phyloP scores from a whole-genome alignment of 2,888 invertebrate species.

The Drosophila prostipennis region DNA sequence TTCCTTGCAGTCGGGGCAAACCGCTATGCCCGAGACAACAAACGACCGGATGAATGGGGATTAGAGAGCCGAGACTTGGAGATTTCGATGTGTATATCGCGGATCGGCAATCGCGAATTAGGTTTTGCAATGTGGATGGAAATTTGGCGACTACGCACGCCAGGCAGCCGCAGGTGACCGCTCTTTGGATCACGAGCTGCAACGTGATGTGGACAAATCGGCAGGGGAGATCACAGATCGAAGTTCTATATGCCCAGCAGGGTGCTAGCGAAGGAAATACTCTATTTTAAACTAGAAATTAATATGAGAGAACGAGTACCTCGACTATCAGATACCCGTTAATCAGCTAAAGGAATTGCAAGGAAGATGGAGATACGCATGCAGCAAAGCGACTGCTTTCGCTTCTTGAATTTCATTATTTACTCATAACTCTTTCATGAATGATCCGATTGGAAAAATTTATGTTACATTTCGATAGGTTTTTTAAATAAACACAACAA shows the following conservation, averaged over 20 bases:
- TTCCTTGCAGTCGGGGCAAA: conserved; percentile 53
- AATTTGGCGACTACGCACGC: conserved; percentile 57
- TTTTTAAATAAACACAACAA: too few relatives aligned
- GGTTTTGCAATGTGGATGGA: conserved; percentile 47
- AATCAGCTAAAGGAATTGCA: too few relatives aligned
- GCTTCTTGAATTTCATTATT: too few relatives aligned
- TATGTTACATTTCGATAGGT: background rate
- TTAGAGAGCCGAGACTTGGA: conserved; percentile 46
- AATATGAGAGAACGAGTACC: too few relatives aligned
- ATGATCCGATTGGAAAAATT: too few relatives aligned
- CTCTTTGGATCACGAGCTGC: conserved; percentile 42
- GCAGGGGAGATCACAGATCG: background rate
- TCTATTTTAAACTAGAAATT: background rate
- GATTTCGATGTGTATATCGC: conserved; percentile 34
- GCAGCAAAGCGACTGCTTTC: too few relatives aligned
- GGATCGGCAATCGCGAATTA: conserved; percentile 49
- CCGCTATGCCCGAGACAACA: conserved; percentile 54
- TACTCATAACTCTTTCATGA: too few relatives aligned
- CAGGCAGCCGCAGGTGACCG: conserved; percentile 68
- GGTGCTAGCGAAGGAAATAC: background rate
- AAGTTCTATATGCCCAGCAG: background rate
- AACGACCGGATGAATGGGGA: background rate
- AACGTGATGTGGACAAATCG: conserved; percentile 56
- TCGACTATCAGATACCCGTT: too few relatives aligned
- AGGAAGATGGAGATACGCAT: too few relatives aligned